A percentile compares a stretch with the other conserved stretches of the same genome.
Evolutionary conservation across 2,113 vertebrate species (phyloP).

Genomic region (Pteruthius melanotis): DNA sequence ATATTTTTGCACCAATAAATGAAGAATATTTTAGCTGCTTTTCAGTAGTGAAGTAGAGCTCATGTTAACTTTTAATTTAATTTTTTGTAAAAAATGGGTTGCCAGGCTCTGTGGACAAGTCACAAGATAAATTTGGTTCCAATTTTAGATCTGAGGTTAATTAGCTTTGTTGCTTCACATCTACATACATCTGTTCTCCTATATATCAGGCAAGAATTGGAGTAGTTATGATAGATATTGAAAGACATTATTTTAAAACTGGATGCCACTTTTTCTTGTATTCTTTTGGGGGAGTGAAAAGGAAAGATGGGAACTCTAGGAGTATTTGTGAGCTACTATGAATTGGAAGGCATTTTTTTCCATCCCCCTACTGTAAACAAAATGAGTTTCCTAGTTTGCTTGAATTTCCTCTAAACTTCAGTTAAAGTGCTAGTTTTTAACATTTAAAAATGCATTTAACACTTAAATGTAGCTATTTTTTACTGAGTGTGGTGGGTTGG

Average conservation of each 20-base stretch:
- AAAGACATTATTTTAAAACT: background rate
- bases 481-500: background rate
- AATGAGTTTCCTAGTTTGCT: background rate
- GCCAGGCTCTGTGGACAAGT: background rate
- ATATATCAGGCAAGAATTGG: background rate
- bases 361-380: background rate
- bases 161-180: background rate
- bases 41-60: background rate
- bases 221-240: background rate
- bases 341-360: background rate
- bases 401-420: background rate
- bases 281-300: background rate
- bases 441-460: background rate
- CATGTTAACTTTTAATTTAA: background rate
- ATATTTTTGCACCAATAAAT: background rate
- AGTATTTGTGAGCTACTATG: background rate
- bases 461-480: background rate
- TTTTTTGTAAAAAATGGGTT: background rate
- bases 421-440: background rate
- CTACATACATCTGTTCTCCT: background rate
- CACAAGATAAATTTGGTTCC: background rate
- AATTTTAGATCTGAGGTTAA: background rate
- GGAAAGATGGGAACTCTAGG: background rate
- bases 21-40: background rate
- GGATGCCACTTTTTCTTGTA: background rate